Percentiles rank a stretch among this genome's conserved stretches.
phyloP scores from a whole-genome alignment of 2,113 vertebrate species.

The Varanus salvator region DNA sequence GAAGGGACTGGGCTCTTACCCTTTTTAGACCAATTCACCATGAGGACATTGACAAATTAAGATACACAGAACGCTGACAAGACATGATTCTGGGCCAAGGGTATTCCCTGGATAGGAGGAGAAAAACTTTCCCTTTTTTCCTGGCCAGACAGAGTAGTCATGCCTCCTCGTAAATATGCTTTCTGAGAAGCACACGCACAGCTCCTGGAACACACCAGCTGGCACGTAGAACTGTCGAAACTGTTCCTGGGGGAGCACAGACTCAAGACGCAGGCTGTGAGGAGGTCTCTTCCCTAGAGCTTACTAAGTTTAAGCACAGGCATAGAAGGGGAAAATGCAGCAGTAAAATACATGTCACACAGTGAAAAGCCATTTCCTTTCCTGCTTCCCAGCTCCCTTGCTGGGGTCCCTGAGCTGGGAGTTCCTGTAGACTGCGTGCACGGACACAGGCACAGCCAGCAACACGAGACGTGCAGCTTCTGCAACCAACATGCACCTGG shows the following conservation, averaged over 20 bases:
- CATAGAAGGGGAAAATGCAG: neutral
- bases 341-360: neutral
- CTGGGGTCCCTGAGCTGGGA: neutral
- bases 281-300: neutral
- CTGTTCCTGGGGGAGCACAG: constrained; percentile 2
- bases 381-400: neutral
- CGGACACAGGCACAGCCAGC: neutral
- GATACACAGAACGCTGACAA: neutral
- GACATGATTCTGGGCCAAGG: constrained; percentile 2
- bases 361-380: neutral
- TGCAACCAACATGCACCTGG: neutral
- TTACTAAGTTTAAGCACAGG: constrained; percentile 15
- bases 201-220: constrained; percentile 14
- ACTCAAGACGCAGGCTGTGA: neutral
- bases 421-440: constrained; percentile 8
- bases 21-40: neutral
- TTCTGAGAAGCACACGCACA: neutral
- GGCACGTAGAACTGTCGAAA: neutral
- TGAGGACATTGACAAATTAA: neutral
- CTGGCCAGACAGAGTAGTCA: neutral
- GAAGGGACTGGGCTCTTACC: neutral
- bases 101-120: constrained; percentile 1
- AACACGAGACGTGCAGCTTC: constrained; percentile 6
- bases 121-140: constrained; percentile 9
- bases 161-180: neutral